A percentile compares a stretch with the other conserved stretches of the same genome.
phyloP scores from a whole-genome alignment of 1,140 invertebrate genomes.

The Brachionus rotundiformis region DNA sequence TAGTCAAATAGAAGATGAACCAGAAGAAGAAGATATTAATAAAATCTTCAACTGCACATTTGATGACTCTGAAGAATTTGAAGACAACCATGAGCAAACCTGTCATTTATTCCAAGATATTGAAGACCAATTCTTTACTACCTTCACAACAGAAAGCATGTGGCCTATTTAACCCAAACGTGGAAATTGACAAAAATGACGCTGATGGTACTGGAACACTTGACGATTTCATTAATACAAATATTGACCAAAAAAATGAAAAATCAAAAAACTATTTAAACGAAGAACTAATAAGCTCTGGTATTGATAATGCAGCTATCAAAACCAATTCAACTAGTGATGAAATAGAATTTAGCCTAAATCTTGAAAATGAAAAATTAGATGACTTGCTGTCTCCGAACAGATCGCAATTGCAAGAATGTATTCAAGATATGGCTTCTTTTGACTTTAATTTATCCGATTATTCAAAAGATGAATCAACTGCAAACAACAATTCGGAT shows the following conservation, averaged over 20 bases:
- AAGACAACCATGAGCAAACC: neutral
- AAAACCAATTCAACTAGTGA: neutral
- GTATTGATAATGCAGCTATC: neutral
- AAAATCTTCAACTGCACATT: neutral
- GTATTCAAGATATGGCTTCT: neutral
- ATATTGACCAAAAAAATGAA: slow-evolving; percentile 1
- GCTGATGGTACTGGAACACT: neutral
- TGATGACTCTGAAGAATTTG: neutral
- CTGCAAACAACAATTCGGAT: neutral
- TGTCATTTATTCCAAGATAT: slow-evolving; percentile 14
- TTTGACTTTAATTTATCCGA: neutral
- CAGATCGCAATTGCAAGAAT: neutral
- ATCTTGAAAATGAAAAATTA: neutral
- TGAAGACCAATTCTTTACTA: neutral
- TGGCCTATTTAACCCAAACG: slow-evolving; percentile 34
- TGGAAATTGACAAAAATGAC: neutral
- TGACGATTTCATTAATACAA: neutral
- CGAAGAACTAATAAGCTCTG: neutral
- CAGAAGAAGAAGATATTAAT: neutral
- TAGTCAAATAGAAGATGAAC: neutral
- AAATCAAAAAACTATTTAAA: neutral
- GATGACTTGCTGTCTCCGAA: neutral
- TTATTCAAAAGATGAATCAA: neutral
- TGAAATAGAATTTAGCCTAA: neutral
- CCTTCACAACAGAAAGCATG: slow-evolving; percentile 34